Evolutionary conservation across 1,140 invertebrate species (phyloP).

Genomic region (Lasaia peninsularis): DNA sequence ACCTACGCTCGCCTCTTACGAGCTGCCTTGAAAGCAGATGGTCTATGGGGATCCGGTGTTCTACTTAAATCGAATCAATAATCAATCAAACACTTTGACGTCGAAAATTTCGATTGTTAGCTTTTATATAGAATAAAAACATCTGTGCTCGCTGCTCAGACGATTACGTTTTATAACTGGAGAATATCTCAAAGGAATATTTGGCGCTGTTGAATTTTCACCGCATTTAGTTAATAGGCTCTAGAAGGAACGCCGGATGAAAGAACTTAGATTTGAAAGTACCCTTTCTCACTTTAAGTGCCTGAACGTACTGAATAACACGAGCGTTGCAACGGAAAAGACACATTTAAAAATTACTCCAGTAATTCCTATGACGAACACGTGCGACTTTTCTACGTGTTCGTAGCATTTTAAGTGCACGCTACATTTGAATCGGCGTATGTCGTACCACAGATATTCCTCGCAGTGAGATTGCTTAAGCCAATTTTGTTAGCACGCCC

Average conservation of each 20-base stretch:
- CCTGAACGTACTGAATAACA: constrained; percentile 60
- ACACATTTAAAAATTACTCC: constrained; percentile 69
- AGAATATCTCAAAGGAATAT: constrained; percentile 32
- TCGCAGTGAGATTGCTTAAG: constrained; percentile 56
- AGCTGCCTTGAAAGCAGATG: no score
- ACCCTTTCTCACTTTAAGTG: constrained; percentile 61
- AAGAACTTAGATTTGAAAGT: constrained; percentile 66
- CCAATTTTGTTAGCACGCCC: constrained; percentile 61
- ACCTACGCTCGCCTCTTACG: no score
- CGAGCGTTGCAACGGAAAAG: constrained; percentile 63
- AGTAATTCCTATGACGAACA: constrained; percentile 70
- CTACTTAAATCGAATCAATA: no score
- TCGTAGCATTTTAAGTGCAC: constrained; percentile 48
- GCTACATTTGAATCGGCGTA: constrained; percentile 49
- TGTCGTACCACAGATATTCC: constrained; percentile 44
- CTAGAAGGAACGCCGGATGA: constrained; percentile 43
- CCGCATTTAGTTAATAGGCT: constrained; percentile 59
- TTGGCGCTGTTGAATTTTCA: constrained; percentile 61
- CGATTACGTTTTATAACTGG: neutral
- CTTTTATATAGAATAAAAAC: no score
- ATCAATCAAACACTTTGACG: no score
- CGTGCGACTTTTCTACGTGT: constrained; percentile 40
- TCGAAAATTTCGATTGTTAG: no score
- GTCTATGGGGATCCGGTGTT: no score
- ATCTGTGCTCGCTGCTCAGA: no score